Evolutionary conservation across 2,888 invertebrate species (phyloP), one percentile per base, ranked within the genome.

Genomic region (Oegoconia quadripuncta): DNA sequence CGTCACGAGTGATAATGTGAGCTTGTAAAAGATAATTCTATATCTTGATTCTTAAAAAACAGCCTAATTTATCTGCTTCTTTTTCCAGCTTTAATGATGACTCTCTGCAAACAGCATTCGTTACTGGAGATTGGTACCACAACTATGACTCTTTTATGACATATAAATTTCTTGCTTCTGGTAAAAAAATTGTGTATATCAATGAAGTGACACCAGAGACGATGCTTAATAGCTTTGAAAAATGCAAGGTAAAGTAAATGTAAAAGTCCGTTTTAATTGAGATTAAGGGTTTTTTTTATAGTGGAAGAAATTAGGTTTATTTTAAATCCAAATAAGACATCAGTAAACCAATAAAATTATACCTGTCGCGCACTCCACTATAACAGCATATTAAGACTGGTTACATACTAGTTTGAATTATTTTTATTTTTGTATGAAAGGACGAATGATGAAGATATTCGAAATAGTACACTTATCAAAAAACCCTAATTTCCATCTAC

Each of bases 71-170:
- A 11, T 12, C 26, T 6, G 1, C 26, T 26, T 37, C 25, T 43
- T 27, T 23, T 58, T 66, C 49, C 43, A 79, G 78, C 46, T 77
- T 73, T 25, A 58, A 57, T 20, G 65, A 71, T 20, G 55, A 65
- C 15, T 50, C 65, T 7, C 44, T 76, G 13, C 44, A 72, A 52
- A 70, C 63, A 6, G 64, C 59, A 7, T 75, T 66, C 36, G n/a
- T 77, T 17, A 62, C 48, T 37, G 79, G 76, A 26, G 73, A 73
- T 43, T 81, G 80, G 80, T 74, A 66, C 50, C 79, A 75, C 46
- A 79, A 75, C 50, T 81, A 77, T 39, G 76, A 77, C 39, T 68
- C 64, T 1, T 80, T 78, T 41, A 73, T 73, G 59, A 73, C 74
- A 1, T 80, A 64, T 48, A 78, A 75, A 54, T 74, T 73, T 42